Percentiles rank a stretch among this genome's conserved stretches.
These are phyloP conservation scores for Cyphomyrus discorhynchus DNA, from an alignment of 2,113 vertebrate species.

Conservation along the genomic window DNA sequence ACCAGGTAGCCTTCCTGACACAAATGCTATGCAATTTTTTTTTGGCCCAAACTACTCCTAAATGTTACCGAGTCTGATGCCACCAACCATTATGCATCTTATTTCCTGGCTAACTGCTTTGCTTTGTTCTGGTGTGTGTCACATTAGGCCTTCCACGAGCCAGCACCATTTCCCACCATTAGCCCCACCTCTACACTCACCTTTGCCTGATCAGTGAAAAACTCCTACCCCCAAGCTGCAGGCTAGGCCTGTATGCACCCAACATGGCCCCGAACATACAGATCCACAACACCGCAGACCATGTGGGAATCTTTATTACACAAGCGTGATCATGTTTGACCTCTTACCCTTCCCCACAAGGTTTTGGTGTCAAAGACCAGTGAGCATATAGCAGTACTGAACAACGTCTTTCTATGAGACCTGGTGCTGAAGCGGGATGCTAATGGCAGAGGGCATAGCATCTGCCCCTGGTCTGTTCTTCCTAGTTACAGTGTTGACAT, in stretches of 20 bases:
- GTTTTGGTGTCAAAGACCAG: background rate
- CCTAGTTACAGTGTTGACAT: constrained; percentile 35
- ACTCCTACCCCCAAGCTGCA: background rate
- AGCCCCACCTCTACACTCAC: background rate
- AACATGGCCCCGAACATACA: constrained; percentile 25
- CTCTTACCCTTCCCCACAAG: constrained; percentile 22
- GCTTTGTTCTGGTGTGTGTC: background rate
- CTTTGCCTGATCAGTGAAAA: background rate
- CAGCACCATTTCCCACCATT: background rate
- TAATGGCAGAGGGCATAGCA: constrained; percentile 13
- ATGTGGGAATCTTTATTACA: constrained; percentile 56
- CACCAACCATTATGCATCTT: background rate
- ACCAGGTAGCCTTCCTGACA: background rate
- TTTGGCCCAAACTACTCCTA: background rate
- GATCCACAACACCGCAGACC: constrained; percentile 42
- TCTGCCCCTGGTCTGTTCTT: constrained; percentile 8
- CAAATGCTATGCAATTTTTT: background rate
- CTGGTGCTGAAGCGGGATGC: background rate
- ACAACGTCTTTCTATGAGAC: background rate
- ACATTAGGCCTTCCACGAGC: background rate
- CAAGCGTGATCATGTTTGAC: constrained; percentile 39
- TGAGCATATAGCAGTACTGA: background rate
- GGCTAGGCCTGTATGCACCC: background rate
- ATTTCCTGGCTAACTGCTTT: background rate
- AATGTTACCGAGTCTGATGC: background rate